Base-by-base conservation (phyloP, 1,140 invertebrate species). In the Oryzaephilus surinamensis region DNA sequence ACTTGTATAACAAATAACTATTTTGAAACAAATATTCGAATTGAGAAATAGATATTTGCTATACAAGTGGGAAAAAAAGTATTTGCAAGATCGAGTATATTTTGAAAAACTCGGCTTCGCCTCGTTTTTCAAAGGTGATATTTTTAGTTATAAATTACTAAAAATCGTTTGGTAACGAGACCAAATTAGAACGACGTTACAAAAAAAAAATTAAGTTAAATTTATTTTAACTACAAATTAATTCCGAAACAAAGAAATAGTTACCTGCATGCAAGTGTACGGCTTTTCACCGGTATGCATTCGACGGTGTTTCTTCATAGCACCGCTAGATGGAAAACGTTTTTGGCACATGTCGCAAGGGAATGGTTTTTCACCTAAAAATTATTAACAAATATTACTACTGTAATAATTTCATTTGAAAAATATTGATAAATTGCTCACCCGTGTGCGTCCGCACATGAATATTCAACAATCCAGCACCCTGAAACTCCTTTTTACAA, bases 271-370 rank as follows among this genome's bases (percentile, higher is more conserved):
- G 45, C 60, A 62, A 41, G 45, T 44, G 48, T 62, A 62, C 7
- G 60, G 60, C 38, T 54, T 55, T 60, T 88, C 82, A 39, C 84
- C 84, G 2, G 84, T 87, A 55, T 89, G 84, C 56, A 80, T 79
- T 17, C 83, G 70, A 21, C 77, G 63, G 61, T 90, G 86, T 48
- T 86, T 84, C 51, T 82, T 83, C 49, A 86, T 69, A 10, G 80
- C 79, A 18, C 78, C 72, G 46, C 71, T 69, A 2, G 79, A 78
- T 4, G 77, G 72, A 60, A 85, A 84, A 27, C 63, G 59, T 54
- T 80, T 80, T 1, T 66, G 57, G 52, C 80, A 80, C 43, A 79
- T 58, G 56, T 83, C 70, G 64, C 82, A 79, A 18, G 61, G 58
- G 41, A 74, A 75, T 4, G 76, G 77, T 51, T 65, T 67, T 50